Percentiles rank a stretch among this genome's conserved stretches.
These are phyloP conservation scores for Gnathonemus longibarbis DNA, from an alignment of 2,113 vertebrate species.

Conservation along the genomic window DNA sequence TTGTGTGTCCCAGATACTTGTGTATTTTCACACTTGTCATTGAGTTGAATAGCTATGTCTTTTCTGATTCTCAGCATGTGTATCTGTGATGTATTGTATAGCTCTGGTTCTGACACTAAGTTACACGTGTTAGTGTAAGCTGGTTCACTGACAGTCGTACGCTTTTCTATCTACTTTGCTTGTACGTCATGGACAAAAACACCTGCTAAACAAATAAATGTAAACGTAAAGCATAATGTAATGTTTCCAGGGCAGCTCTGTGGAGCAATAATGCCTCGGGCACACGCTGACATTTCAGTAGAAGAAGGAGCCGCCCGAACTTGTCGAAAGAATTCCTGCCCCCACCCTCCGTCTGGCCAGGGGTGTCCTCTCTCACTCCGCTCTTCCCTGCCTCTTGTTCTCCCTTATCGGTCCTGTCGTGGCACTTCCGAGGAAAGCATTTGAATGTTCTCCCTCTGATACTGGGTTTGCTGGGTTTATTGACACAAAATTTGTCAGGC, in stretches of 20 bases:
- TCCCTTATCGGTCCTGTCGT: not conserved
- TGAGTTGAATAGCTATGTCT: not conserved
- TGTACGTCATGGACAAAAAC: not conserved
- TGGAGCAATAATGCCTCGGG: not conserved
- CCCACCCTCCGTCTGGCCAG: not conserved
- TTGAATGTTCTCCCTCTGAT: not conserved
- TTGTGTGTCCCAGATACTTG: not conserved
- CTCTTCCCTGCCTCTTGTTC: not conserved
- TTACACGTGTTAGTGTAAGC: not conserved
- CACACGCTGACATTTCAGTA: not conserved
- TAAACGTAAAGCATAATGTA: not conserved
- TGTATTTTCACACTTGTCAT: not conserved
- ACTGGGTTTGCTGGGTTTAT: not conserved
- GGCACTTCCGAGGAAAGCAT: not conserved
- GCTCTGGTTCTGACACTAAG: not conserved
- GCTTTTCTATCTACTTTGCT: not conserved
- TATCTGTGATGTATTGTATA: not conserved
- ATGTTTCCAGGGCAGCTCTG: not conserved
- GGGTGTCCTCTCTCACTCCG: not conserved
- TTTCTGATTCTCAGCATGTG: not conserved
- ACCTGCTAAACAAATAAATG: not conserved
- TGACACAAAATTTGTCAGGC: not conserved
- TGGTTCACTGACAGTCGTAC: not conserved
- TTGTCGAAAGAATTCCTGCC: constrained; percentile 43
- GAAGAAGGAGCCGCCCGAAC: constrained; percentile 26